Evolutionary conservation across 2,797 vertebrate genomes (phyloP), one percentile per base, ranked within the genome.

Genomic region (Coregonus suidteri): DNA sequence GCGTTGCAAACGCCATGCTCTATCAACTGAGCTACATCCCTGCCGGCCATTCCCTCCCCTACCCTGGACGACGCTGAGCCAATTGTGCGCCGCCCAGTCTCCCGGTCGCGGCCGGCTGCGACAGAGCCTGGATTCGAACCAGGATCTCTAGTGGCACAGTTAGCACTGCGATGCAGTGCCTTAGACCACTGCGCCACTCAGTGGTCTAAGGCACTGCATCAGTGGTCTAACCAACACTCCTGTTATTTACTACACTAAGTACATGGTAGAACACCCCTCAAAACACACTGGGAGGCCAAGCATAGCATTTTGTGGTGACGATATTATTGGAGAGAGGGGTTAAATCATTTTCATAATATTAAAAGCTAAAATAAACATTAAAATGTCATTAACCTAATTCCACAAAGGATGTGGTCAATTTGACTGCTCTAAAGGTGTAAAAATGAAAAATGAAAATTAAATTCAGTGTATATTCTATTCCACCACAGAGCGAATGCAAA

Each of bases 361-460:
- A 31, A 47, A 66, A 65, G 56, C 52, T 59, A 25, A 65, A 78
- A 72, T 47, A 47, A 47, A 47, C 77, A 80, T 31, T 15, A 41
- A 2, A 15, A 11, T 70, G 62, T 69, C 7, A 53, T 81, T 86
- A 72, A 77, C 84, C 85, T 75, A 83, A 79, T 86, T 80, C 77
- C 77, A 85, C 73, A 84, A 85, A 82, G 74, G 37, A 37, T 15
- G 41, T 75, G 75, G 83, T 83, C 68, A 54, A 87, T 80, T 77
- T 73, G 34, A 83, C 81, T 73, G 56, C 75, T 84, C 82, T 86
- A 82, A 64, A 83, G 80, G 73, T 30, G 0, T 82, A 84, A 84
- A 82, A 75, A 85, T 6, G 2, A 84, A 82, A 82, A 84, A 34
- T 34, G 2, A 34, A 2, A 85, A 78, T 77, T 65, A 75, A 83